Percentiles rank a stretch among this genome's conserved stretches.
Conservation (phyloP, 1,140 invertebrate genomes). For the Maniola jurtina region DNA sequence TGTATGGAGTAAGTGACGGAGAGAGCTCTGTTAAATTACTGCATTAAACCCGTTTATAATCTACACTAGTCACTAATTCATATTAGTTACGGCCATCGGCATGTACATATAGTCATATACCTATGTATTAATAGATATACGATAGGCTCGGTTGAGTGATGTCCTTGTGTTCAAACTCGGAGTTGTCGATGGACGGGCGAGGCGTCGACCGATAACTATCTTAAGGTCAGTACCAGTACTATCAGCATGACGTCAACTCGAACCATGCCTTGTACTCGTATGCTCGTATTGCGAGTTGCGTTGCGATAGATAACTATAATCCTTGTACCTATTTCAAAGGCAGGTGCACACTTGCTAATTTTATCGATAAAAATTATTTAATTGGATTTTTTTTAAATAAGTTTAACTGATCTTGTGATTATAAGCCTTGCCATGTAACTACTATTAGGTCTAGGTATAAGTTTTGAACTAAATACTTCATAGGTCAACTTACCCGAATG, state of each 20-base stretch:
- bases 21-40: too few species aligned
- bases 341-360: background rate
- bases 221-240: slow-evolving; percentile 62
- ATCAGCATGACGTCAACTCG: slow-evolving; percentile 63
- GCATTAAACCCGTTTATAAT: too few species aligned
- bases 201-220: slow-evolving; percentile 75
- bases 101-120: background rate
- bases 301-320: background rate
- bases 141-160: slow-evolving; percentile 40
- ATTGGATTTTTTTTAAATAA: too few species aligned
- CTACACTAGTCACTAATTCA: too few species aligned
- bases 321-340: background rate
- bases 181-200: slow-evolving; percentile 59
- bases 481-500: too few species aligned
- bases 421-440: too few species aligned
- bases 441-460: too few species aligned
- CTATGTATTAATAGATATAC: background rate
- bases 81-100: background rate
- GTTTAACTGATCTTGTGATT: too few species aligned
- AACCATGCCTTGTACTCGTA: slow-evolving; percentile 47
- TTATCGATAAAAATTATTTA: too few species aligned
- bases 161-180: slow-evolving; percentile 61
- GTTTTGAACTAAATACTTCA: too few species aligned
- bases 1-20: too few species aligned
- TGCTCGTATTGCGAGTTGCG: slow-evolving; percentile 21